phyloP scores from a whole-genome alignment of 2,797 vertebrate species.

The Odontamblyopus lacepedii region DNA sequence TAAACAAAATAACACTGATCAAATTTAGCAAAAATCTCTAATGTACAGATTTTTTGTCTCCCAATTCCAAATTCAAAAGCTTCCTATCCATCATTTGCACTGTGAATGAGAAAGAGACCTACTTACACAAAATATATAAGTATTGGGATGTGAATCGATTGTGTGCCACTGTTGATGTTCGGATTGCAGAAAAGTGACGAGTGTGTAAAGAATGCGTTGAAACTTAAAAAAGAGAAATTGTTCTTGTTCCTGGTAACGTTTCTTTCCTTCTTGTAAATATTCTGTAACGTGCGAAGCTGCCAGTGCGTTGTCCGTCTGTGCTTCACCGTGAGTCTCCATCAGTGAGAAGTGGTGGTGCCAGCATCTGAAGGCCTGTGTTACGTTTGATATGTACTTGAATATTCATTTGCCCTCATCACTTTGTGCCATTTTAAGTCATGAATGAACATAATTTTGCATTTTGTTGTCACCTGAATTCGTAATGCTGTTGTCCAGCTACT shows the following conservation, averaged over 20 bases:
- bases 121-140: conserved; percentile 55
- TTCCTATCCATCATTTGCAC: conserved; percentile 37
- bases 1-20: not conserved
- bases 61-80: conserved; percentile 2
- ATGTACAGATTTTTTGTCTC: not conserved
- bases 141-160: conserved; percentile 72
- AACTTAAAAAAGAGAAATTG: conserved; percentile 30
- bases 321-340: conserved; percentile 66
- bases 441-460: conserved; percentile 27
- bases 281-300: conserved; percentile 74
- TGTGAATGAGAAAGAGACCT: conserved; percentile 33
- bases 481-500: conserved; percentile 67
- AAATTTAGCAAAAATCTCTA: not conserved
- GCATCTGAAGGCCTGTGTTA: conserved; percentile 27
- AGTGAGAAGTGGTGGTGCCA: conserved; percentile 54
- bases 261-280: conserved; percentile 77
- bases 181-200: conserved; percentile 42
- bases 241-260: conserved; percentile 60
- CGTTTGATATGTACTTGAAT: conserved; percentile 51
- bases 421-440: conserved; percentile 54
- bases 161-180: conserved; percentile 57
- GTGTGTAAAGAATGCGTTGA: conserved; percentile 53
- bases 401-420: conserved; percentile 39
- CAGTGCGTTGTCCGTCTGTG: conserved; percentile 72
- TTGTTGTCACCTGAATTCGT: conserved; percentile 18